These are phyloP conservation scores for Hydropsyche betteni DNA, from an alignment of 2,888 invertebrate species.

Conservation along the genomic window DNA sequence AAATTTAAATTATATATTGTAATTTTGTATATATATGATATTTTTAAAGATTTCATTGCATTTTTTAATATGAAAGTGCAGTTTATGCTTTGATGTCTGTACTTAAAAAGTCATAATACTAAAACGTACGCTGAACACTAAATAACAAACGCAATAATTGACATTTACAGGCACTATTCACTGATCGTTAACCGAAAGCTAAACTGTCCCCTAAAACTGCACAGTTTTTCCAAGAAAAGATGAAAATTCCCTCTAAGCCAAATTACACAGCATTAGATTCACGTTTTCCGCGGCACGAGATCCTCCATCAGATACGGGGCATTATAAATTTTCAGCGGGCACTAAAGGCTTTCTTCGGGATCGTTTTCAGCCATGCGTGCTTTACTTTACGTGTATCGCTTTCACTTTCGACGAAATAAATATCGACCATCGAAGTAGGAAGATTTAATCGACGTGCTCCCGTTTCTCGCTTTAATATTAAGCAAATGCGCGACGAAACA, in stretches of 20 bases:
- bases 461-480: not conserved
- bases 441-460: constrained; percentile 4
- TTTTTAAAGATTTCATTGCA: too few species aligned
- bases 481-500: not conserved
- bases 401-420: too few species aligned
- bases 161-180: constrained; percentile 9
- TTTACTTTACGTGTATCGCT: too few species aligned
- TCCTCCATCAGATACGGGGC: not conserved
- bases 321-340: constrained; percentile 13
- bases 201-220: not conserved
- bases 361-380: too few species aligned
- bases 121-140: too few species aligned
- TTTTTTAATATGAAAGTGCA: too few species aligned
- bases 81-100: too few species aligned
- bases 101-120: too few species aligned
- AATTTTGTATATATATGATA: too few species aligned
- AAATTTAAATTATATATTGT: too few species aligned
- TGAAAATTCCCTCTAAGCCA: not conserved
- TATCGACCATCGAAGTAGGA: not conserved
- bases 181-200: not conserved
- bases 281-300: not conserved
- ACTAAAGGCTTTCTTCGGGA: not conserved
- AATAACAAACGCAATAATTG: constrained; percentile 5
- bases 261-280: not conserved
- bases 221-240: not conserved